Conservation (phyloP, 2,113 vertebrate species). For the Hemicordylus capensis region DNA sequence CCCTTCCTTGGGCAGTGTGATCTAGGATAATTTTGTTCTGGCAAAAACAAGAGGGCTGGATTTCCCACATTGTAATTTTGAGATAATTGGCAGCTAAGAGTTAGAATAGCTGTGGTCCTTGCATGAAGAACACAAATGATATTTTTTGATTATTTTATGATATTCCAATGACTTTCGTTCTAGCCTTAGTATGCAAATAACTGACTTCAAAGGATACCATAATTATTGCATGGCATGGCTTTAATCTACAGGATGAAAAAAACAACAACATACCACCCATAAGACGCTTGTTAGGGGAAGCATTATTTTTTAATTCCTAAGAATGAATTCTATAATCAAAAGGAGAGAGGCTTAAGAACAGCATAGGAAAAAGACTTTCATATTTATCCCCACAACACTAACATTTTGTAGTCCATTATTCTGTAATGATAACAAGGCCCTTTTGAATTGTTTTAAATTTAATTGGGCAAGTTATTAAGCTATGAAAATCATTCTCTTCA, state of each 20-base stretch:
- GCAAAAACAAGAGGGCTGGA: background rate
- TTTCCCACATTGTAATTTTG: background rate
- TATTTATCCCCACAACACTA: background rate
- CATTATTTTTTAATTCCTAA: background rate
- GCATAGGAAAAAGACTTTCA: background rate
- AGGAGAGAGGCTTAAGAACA: background rate
- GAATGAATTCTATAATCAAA: conserved; percentile 8
- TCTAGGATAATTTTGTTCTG: background rate
- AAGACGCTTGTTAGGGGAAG: background rate
- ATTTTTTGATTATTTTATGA: background rate
- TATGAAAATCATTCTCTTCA: conserved; percentile 17
- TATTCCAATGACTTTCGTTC: conserved; percentile 2
- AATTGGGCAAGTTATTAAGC: conserved; percentile 27
- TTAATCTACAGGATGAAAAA: background rate
- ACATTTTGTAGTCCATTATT: conserved; percentile 15
- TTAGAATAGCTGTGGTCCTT: background rate
- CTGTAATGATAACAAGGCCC: background rate
- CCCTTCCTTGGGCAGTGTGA: too few relatives aligned
- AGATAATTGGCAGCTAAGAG: background rate
- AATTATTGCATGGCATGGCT: background rate
- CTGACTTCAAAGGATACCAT: conserved; percentile 1
- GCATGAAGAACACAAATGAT: background rate
- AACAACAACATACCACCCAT: background rate
- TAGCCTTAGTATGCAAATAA: background rate
- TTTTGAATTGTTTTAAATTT: conserved; percentile 27